Percentiles rank a stretch among this genome's conserved stretches.
These are phyloP conservation scores for Cacoxenus indagator DNA, from an alignment of 2,888 invertebrate genomes.

Conservation along the genomic window DNA sequence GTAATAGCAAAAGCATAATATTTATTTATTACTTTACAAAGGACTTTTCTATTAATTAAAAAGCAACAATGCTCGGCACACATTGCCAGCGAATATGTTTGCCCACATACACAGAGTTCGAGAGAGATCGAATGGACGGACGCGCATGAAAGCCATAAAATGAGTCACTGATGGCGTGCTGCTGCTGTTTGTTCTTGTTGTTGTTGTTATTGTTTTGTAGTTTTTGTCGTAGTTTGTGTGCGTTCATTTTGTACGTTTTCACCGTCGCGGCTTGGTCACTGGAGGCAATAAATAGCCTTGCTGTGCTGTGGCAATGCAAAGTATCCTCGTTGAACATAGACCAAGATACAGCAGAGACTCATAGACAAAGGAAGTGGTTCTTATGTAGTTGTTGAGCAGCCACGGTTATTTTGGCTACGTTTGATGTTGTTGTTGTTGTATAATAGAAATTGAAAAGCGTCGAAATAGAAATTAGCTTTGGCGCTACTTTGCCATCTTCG, in stretches of 20 bases:
- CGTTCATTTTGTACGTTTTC: not conserved
- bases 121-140: not conserved
- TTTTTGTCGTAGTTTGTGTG: not conserved
- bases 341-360: not conserved
- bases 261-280: not conserved
- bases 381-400: not conserved
- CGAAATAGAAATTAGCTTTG: not conserved
- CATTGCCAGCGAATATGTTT: not conserved
- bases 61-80: conserved; percentile 59
- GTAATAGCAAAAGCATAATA: conserved; percentile 65
- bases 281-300: conserved; percentile 13
- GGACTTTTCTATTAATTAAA: conserved; percentile 70
- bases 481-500: not conserved
- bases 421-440: not conserved
- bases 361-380: not conserved
- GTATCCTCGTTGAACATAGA: not conserved
- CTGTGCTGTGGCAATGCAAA: not conserved
- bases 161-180: not conserved
- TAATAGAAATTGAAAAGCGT: not conserved
- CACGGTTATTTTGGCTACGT: not conserved
- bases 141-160: not conserved
- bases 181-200: not conserved
- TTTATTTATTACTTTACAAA: conserved; percentile 69
- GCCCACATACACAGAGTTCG: conserved; percentile 16
- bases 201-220: not conserved